These are phyloP conservation scores for Lepisosteus osseus DNA, from an alignment of 2,113 vertebrate species.

Conservation along the genomic window DNA sequence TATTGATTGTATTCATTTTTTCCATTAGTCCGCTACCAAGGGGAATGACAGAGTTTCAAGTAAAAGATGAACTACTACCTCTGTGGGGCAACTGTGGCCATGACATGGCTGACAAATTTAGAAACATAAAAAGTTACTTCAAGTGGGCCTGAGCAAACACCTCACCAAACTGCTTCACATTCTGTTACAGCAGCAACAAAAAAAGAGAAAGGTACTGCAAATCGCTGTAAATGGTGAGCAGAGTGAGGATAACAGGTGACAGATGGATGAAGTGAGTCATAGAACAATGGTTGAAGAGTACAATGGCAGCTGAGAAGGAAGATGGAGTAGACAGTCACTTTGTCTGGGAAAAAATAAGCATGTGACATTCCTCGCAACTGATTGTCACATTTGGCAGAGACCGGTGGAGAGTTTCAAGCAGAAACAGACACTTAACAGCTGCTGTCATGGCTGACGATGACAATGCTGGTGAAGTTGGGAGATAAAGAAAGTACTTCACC, in stretches of 20 bases:
- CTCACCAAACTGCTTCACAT: not conserved
- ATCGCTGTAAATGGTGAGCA: conserved; percentile 10
- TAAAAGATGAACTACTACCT: not conserved
- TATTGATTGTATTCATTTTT: no score
- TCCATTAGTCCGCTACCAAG: no score
- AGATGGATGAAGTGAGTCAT: conserved; percentile 38
- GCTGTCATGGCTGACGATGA: conserved; percentile 28
- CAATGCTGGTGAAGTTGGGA: conserved; percentile 20
- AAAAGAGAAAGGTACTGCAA: conserved; percentile 14
- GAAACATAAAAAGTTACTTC: not conserved
- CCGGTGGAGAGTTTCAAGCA: conserved; percentile 30
- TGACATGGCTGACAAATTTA: not conserved
- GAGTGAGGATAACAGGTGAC: conserved; percentile 31
- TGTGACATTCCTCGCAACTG: conserved; percentile 50
- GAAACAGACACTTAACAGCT: conserved; percentile 27
- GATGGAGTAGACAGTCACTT: conserved; percentile 50
- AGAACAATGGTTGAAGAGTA: conserved; percentile 42
- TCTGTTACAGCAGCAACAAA: conserved; percentile 21
- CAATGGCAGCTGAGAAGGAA: conserved; percentile 42
- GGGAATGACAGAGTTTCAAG: not conserved
- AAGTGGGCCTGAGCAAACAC: not conserved
- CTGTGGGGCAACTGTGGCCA: not conserved
- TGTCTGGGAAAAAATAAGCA: conserved; percentile 39
- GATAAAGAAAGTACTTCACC: conserved; percentile 23
- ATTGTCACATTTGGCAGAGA: conserved; percentile 50